These are phyloP conservation scores for Mugil cephalus DNA, from an alignment of 2,113 vertebrate genomes.

Conservation along the genomic window DNA sequence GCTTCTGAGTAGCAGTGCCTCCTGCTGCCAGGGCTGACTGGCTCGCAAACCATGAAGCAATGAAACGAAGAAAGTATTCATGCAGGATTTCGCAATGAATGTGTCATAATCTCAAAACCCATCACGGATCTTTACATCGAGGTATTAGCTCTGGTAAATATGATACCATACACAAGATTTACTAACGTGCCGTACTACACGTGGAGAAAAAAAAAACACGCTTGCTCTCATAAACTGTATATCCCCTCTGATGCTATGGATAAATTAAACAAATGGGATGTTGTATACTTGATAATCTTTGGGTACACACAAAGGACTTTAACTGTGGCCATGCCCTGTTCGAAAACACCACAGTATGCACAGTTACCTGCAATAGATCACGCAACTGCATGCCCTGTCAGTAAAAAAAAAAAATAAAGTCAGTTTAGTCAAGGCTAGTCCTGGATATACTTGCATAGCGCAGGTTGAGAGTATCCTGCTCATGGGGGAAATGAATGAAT, in stretches of 20 bases:
- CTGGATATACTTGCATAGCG: slow-evolving; percentile 36
- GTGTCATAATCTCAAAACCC: slow-evolving; percentile 46
- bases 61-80: background rate
- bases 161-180: background rate
- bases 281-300: slow-evolving; percentile 22
- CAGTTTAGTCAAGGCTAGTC: slow-evolving; percentile 15
- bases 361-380: slow-evolving; percentile 3
- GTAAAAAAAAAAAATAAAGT: slow-evolving; percentile 23
- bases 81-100: slow-evolving; percentile 63
- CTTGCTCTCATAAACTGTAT: background rate
- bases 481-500: background rate
- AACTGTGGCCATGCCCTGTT: slow-evolving; percentile 57
- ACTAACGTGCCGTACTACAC: background rate
- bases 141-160: background rate
- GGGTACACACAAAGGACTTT: slow-evolving; percentile 29
- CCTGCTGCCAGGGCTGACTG: slow-evolving; percentile 64
- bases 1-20: slow-evolving; percentile 78
- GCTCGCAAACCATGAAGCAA: slow-evolving; percentile 66
- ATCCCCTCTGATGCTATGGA: background rate
- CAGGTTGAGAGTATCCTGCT: slow-evolving; percentile 5
- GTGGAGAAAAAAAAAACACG: background rate
- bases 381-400: slow-evolving; percentile 36
- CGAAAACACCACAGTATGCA: slow-evolving; percentile 50
- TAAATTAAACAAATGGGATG: slow-evolving; percentile 21
- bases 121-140: slow-evolving; percentile 1